Evolutionary conservation across 2,888 invertebrate species (phyloP).

Genomic region (Danaus chrysippus): DNA sequence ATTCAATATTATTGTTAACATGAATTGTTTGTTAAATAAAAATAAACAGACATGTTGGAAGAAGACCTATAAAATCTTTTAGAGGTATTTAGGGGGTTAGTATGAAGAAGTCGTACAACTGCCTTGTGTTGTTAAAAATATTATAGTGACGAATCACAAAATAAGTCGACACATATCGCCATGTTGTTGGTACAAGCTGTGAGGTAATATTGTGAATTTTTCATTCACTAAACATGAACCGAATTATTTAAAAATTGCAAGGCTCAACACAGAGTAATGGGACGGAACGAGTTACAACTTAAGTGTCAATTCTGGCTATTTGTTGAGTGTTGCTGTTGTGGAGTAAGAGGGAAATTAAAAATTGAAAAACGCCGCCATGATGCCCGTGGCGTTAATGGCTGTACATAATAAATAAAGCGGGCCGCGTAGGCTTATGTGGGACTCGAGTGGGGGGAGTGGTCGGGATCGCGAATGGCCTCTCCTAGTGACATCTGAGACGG

Average conservation of each 20-base stretch:
- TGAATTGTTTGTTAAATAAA: conserved; percentile 34
- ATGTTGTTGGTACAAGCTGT: too few relatives aligned
- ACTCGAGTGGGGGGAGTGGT: conserved; percentile 77
- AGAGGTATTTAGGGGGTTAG: conserved; percentile 55
- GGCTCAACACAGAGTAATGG: conserved; percentile 4
- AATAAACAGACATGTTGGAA: conserved; percentile 65
- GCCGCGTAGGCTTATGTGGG: conserved; percentile 74
- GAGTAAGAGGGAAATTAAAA: conserved; percentile 74
- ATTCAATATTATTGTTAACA: conserved; percentile 14
- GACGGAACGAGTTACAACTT: conserved; percentile 57
- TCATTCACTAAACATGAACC: background rate
- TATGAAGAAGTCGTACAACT: conserved; percentile 55
- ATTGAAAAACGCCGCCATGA: conserved; percentile 77
- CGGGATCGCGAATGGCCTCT: conserved; percentile 75
- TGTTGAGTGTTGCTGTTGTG: conserved; percentile 55
- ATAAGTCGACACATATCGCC: conserved; percentile 10
- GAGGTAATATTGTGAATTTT: too few relatives aligned
- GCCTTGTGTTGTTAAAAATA: conserved; percentile 12
- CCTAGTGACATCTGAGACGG: conserved; percentile 75
- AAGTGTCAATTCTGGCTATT: conserved; percentile 66
- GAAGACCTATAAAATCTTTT: conserved; percentile 64
- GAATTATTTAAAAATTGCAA: background rate
- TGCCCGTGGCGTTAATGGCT: conserved; percentile 75
- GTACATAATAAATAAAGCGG: conserved; percentile 79
- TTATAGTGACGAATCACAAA: conserved; percentile 24